A percentile compares a stretch with the other conserved stretches of the same genome.
Conservation (phyloP, 2,888 invertebrate genomes). For the Pasiphila rectangulata region DNA sequence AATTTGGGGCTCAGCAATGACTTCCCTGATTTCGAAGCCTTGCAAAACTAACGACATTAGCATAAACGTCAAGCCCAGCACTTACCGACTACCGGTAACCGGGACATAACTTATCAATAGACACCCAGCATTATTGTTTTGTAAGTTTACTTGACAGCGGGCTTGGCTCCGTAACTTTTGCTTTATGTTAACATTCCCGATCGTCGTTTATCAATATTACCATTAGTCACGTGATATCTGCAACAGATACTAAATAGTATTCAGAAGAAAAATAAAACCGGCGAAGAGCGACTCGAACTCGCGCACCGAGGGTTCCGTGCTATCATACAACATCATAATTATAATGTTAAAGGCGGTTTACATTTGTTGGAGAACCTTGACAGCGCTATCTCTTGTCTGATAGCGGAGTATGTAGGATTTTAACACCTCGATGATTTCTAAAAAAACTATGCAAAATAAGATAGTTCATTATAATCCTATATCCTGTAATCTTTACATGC, state of each 20-base stretch:
- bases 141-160: conserved; percentile 17
- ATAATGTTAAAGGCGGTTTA: too few relatives aligned
- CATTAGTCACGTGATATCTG: conserved; percentile 1
- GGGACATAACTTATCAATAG: conserved; percentile 15
- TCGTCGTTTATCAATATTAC: conserved; percentile 4
- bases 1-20: neutral
- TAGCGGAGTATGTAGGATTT: too few relatives aligned
- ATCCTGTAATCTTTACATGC: too few relatives aligned
- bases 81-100: conserved; percentile 27
- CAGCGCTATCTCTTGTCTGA: too few relatives aligned
- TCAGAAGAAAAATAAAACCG: neutral
- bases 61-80: conserved; percentile 30
- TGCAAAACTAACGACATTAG: conserved; percentile 9
- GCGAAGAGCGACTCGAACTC: too few relatives aligned
- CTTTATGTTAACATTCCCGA: conserved; percentile 15
- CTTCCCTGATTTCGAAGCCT: neutral
- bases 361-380: too few relatives aligned
- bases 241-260: neutral
- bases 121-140: conserved; percentile 18
- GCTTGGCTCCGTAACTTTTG: conserved; percentile 14
- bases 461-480: too few relatives aligned
- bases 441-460: too few relatives aligned
- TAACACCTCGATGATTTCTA: too few relatives aligned
- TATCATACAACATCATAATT: too few relatives aligned
- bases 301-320: too few relatives aligned